These are phyloP conservation scores for Pipistrellus pygmaeus DNA, from an alignment of 2,797 vertebrate species.

Conservation along the genomic window DNA sequence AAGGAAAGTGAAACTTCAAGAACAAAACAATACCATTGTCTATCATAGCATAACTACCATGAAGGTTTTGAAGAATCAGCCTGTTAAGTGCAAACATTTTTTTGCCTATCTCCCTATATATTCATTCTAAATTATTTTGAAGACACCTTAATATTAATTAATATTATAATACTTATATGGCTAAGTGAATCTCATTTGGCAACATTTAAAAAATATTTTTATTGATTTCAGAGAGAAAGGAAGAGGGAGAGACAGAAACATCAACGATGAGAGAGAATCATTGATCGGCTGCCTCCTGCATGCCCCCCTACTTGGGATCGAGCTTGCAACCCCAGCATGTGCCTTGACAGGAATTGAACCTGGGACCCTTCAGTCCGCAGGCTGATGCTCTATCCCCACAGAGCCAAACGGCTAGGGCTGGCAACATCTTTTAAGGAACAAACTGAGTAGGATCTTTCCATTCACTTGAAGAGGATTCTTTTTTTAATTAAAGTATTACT, in stretches of 20 bases:
- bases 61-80: constrained; percentile 1
- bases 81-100: neutral
- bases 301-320: no score
- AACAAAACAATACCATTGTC: neutral
- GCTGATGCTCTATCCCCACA: no score
- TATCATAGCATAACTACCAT: neutral
- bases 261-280: no score
- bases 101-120: neutral
- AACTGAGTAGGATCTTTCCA: constrained; percentile 6
- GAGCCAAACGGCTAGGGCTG: neutral
- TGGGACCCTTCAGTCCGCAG: no score
- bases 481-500: no score
- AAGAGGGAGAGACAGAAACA: no score
- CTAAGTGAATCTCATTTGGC: constrained; percentile 31
- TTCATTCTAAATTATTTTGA: constrained; percentile 46
- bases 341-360: no score
- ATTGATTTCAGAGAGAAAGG: no score
- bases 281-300: no score
- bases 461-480: neutral
- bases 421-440: neutral
- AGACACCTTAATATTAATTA: constrained; percentile 15
- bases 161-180: neutral
- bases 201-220: neutral
- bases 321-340: no score
- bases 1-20: constrained; percentile 19